Evolutionary conservation across 2,888 invertebrate genomes (phyloP).

Genomic region (Nebria salina): DNA sequence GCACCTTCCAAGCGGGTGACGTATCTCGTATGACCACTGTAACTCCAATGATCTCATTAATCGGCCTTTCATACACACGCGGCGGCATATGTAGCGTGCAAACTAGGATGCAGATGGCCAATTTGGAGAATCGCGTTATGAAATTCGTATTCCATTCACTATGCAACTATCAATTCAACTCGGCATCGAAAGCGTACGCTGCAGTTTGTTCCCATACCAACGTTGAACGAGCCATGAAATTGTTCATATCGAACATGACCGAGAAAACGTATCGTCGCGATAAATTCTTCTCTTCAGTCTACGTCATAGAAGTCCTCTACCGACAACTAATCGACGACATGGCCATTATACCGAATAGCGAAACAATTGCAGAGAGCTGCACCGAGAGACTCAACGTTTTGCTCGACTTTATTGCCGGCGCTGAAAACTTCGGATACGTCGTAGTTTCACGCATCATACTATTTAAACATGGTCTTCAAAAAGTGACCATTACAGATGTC

Average conservation of each 20-base stretch:
- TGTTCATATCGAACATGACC: background rate
- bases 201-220: background rate
- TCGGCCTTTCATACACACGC: slow-evolving; percentile 15
- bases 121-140: background rate
- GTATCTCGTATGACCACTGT: background rate
- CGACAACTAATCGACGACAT: slow-evolving; percentile 13
- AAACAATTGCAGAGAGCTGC: background rate
- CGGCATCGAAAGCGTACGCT: slow-evolving; percentile 14
- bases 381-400: background rate
- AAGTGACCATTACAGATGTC: background rate
- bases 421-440: background rate
- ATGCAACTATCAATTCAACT: background rate
- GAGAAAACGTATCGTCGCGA: background rate
- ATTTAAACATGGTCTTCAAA: background rate
- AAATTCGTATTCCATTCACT: background rate
- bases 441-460: background rate
- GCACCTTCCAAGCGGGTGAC: background rate
- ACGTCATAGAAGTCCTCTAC: background rate
- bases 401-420: background rate
- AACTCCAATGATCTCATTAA: slow-evolving; percentile 24
- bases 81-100: background rate
- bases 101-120: background rate
- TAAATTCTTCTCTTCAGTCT: background rate
- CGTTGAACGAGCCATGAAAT: background rate
- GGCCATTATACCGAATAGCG: background rate